phyloP scores from a whole-genome alignment of 2,888 invertebrate species.

The Andrena bicolor region DNA sequence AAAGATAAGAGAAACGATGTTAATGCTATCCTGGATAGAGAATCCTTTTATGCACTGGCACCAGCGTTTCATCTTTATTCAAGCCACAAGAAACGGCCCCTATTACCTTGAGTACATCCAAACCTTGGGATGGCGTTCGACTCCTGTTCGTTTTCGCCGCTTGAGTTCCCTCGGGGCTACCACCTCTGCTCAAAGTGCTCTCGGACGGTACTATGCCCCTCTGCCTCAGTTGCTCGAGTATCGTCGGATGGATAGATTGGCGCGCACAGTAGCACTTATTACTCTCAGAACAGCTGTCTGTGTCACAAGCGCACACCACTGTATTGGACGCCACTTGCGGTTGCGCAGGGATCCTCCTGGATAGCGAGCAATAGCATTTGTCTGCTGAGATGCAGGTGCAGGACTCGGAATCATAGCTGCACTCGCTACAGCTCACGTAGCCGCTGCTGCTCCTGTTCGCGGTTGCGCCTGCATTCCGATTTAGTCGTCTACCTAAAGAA shows the following conservation, averaged over 20 bases:
- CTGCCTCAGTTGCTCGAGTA: constrained; percentile 86
- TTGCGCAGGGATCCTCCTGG: constrained; percentile 79
- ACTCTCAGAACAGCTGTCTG: constrained; percentile 94
- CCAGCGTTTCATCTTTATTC: neutral
- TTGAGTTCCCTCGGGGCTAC: constrained; percentile 76
- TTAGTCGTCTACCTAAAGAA: constrained; percentile 74
- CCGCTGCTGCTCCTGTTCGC: constrained; percentile 86
- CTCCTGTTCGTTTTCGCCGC: constrained; percentile 70
- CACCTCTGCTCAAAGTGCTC: constrained; percentile 78
- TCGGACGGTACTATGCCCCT: constrained; percentile 86
- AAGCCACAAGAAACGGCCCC: neutral
- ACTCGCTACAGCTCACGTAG: constrained; percentile 95
- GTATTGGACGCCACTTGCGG: constrained; percentile 83
- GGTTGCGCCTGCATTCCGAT: constrained; percentile 67
- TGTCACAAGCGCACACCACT: constrained; percentile 91
- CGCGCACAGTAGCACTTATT: constrained; percentile 93
- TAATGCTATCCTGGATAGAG: neutral
- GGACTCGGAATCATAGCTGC: constrained; percentile 93
- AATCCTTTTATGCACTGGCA: neutral
- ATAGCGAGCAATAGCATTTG: constrained; percentile 93
- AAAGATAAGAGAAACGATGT: constrained; percentile 10
- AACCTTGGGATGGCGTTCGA: constrained; percentile 80
- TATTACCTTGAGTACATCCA: constrained; percentile 82
- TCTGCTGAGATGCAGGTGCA: constrained; percentile 92
- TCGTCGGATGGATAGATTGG: constrained; percentile 83